Conservation (phyloP, 2,113 vertebrate species). For the Cottus gobio region DNA sequence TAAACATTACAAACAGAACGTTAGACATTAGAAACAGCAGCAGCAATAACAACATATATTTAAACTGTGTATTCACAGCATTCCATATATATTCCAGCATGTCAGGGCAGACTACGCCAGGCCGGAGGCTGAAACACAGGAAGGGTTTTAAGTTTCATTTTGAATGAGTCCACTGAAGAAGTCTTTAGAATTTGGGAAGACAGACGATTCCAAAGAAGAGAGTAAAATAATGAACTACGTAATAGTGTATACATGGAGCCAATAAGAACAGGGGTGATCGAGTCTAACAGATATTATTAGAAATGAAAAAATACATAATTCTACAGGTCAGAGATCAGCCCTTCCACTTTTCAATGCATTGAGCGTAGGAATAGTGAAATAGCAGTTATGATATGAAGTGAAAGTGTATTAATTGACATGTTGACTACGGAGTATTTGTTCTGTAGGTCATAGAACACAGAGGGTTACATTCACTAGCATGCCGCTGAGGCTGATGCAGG, state of each 20-base stretch:
- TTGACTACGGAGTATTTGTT: background rate
- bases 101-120: background rate
- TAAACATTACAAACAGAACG: background rate
- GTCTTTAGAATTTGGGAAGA: background rate
- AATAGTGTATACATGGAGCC: no score
- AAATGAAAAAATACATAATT: background rate
- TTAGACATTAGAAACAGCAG: background rate
- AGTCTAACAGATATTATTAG: background rate
- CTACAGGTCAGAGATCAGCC: slow-evolving; percentile 3
- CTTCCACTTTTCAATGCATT: background rate
- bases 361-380: background rate
- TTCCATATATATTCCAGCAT: no score
- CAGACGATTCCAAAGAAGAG: background rate
- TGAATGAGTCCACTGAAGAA: no score
- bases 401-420: background rate
- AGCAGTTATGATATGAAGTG: background rate
- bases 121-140: background rate
- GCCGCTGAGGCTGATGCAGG: no score
- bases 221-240: background rate
- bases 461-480: background rate
- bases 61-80: background rate
- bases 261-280: background rate
- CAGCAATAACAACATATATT: background rate
- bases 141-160: background rate
- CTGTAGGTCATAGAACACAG: slow-evolving; percentile 8